These are phyloP conservation scores for Carcharodon carcharias DNA, from an alignment of 2,797 vertebrate genomes.

Conservation along the genomic window DNA sequence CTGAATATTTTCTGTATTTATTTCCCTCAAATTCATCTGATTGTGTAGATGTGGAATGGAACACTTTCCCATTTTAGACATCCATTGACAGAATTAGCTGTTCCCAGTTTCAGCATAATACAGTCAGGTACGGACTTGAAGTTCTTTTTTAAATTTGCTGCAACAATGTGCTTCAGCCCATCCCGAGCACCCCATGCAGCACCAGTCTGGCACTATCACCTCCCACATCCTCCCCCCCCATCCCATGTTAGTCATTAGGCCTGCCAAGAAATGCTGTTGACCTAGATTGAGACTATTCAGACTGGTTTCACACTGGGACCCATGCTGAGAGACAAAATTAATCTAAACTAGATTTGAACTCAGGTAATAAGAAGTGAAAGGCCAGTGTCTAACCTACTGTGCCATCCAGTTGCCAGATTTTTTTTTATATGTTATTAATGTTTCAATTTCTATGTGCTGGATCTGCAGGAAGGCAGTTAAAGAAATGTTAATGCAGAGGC, in stretches of 20 bases:
- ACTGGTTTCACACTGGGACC: background rate
- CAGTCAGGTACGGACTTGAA: background rate
- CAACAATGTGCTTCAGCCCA: background rate
- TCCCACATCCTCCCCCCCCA: background rate
- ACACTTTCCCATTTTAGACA: background rate
- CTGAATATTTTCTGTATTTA: too few relatives aligned
- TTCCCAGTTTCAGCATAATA: background rate
- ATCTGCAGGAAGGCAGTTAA: background rate
- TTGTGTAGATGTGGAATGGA: background rate
- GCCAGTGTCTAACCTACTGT: background rate
- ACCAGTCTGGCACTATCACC: background rate
- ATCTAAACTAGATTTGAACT: background rate
- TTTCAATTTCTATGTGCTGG: background rate
- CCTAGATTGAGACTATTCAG: background rate
- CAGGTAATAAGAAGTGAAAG: background rate
- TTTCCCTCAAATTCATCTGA: background rate
- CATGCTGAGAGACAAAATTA: background rate
- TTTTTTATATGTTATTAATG: background rate
- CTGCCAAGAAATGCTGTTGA: background rate
- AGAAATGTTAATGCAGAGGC: slow-evolving; percentile 2
- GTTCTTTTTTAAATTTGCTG: background rate
- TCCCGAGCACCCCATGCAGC: background rate
- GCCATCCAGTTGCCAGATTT: background rate
- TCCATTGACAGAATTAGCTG: background rate
- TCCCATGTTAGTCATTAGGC: background rate